These are phyloP conservation scores for Champsocephalus esox DNA, from an alignment of 2,797 vertebrate species.

Conservation along the genomic window DNA sequence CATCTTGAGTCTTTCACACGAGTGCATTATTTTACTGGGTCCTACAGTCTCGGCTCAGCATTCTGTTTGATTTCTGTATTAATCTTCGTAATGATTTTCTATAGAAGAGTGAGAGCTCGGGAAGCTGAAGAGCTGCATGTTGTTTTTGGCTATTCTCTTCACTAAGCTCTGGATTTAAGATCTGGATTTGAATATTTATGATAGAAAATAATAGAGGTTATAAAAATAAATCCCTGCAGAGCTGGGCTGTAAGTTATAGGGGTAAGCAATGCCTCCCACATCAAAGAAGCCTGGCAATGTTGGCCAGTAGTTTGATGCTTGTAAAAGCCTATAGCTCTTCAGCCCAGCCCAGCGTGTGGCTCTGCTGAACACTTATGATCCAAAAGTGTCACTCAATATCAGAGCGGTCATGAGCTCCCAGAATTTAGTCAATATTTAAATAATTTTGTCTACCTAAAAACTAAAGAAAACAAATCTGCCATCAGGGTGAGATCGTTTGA, in stretches of 20 bases:
- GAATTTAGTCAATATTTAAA: conserved; percentile 20
- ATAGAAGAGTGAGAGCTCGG: conserved; percentile 77
- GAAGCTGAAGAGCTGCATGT: conserved; percentile 82
- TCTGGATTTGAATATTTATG: conserved; percentile 99
- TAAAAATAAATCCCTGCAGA: conserved; percentile 88
- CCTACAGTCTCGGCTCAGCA: conserved; percentile 71
- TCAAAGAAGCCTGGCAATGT: conserved; percentile 78
- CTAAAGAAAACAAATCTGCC: conserved; percentile 53
- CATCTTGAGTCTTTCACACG: conserved; percentile 72
- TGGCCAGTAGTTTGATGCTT: conserved; percentile 75
- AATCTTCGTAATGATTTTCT: conserved; percentile 89
- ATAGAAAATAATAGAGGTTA: conserved; percentile 98
- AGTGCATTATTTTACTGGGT: conserved; percentile 75
- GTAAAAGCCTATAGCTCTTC: conserved; percentile 61
- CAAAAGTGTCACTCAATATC: conserved; percentile 43
- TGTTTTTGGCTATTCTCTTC: conserved; percentile 93
- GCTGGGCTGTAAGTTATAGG: conserved; percentile 82
- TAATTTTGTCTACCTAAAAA: conserved; percentile 40
- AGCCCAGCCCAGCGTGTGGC: conserved; percentile 41
- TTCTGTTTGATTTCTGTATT: conserved; percentile 81
- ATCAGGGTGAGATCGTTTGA: conserved; percentile 72
- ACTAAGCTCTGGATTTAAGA: conserved; percentile 95
- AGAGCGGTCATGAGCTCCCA: conserved; percentile 10
- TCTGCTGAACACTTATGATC: conserved; percentile 50
- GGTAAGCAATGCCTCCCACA: conserved; percentile 82